Evolutionary conservation across 2,113 vertebrate genomes (phyloP).

Genomic region (Myotis lucifugus): DNA sequence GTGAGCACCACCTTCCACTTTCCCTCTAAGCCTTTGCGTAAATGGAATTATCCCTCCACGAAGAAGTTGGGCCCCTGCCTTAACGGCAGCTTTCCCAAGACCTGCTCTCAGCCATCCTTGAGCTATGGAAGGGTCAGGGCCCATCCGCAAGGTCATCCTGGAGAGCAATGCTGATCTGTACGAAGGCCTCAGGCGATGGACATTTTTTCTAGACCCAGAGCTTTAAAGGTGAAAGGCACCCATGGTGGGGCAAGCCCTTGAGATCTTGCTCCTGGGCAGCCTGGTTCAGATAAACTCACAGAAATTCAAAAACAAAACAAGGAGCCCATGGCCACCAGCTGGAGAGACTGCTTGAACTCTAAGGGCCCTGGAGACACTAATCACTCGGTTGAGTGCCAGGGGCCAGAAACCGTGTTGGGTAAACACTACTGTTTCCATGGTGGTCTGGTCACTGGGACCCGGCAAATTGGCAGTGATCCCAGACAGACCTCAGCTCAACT

Average conservation of each 20-base stretch:
- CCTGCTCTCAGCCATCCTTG: neutral
- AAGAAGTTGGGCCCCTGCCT: neutral
- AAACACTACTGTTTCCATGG: neutral
- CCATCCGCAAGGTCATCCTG: neutral
- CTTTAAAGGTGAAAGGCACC: neutral
- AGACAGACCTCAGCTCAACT: no score
- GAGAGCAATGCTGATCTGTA: neutral
- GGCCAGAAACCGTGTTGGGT: neutral
- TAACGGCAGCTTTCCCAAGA: no score
- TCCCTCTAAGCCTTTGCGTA: neutral
- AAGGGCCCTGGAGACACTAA: neutral
- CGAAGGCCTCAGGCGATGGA: neutral
- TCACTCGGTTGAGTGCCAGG: neutral
- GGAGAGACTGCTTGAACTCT: neutral
- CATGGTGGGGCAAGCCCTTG: neutral
- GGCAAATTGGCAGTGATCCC: neutral
- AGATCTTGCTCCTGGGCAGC: neutral
- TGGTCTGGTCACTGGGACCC: neutral
- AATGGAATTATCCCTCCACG: neutral
- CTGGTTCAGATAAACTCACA: neutral
- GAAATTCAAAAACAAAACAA: neutral
- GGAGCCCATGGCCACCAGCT: neutral
- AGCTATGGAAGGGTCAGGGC: neutral
- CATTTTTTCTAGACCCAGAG: neutral
- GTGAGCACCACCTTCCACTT: rapidly evolving